These are phyloP conservation scores for Xenopus laevis DNA, from an alignment of 2,113 vertebrate species.

Conservation along the genomic window DNA sequence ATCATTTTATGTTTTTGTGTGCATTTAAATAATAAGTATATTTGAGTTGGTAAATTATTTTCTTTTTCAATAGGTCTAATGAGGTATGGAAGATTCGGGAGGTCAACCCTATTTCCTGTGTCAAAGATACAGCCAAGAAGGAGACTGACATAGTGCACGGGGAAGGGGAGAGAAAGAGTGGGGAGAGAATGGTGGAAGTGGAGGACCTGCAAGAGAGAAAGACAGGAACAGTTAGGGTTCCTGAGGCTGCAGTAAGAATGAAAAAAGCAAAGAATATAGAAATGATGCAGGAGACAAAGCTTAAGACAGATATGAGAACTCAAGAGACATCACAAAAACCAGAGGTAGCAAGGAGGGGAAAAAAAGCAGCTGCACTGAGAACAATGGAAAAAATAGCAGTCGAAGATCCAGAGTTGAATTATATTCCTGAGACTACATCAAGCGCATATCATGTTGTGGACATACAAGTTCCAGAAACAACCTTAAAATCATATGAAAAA, in stretches of 20 bases:
- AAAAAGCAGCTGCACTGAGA: slow-evolving; percentile 4
- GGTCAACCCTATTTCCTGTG: slow-evolving; percentile 3
- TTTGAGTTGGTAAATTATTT: not conserved
- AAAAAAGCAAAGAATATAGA: not conserved
- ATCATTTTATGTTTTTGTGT: too few relatives aligned
- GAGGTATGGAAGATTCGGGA: slow-evolving; percentile 47
- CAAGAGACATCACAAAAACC: not conserved
- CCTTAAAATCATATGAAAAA: not conserved
- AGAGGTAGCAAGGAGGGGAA: not conserved
- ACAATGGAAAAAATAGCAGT: not conserved
- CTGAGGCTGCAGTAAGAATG: not conserved
- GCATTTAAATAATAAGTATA: too few relatives aligned
- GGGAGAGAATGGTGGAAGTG: not conserved
- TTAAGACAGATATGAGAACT: not conserved
- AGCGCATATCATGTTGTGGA: not conserved
- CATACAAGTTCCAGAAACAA: not conserved
- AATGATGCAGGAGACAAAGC: not conserved
- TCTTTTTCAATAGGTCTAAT: slow-evolving; percentile 19
- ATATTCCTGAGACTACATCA: not conserved
- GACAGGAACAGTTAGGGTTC: not conserved
- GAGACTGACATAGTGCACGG: slow-evolving; percentile 10
- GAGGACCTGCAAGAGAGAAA: not conserved
- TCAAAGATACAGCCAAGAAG: slow-evolving; percentile 22
- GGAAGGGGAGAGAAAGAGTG: slow-evolving; percentile 12
- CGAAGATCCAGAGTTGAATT: not conserved